phyloP scores from a whole-genome alignment of 1,140 invertebrate genomes.

The Drosophila pachea region DNA sequence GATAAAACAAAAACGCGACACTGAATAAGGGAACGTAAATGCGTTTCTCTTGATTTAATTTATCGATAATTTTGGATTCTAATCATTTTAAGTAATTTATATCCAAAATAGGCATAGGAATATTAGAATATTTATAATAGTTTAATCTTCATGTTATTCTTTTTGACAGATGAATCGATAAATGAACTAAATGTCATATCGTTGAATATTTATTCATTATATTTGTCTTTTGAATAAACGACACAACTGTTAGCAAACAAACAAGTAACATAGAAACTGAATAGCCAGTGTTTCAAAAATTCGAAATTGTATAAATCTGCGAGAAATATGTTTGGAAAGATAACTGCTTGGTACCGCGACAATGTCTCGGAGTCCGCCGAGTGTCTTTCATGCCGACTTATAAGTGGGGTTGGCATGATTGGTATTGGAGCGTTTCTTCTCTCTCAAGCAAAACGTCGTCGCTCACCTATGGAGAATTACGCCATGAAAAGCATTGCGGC shows the following conservation, averaged over 20 bases:
- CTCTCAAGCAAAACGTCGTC: constrained; percentile 52
- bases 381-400: constrained; percentile 55
- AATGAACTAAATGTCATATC: background rate
- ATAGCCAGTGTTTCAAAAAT: background rate
- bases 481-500: constrained; percentile 63
- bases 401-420: constrained; percentile 59
- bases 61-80: background rate
- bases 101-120: too few species aligned
- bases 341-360: constrained; percentile 54
- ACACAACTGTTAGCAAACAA: constrained; percentile 3
- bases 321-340: constrained; percentile 57
- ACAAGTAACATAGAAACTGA: constrained; percentile 3
- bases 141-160: too few species aligned
- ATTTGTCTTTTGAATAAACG: background rate
- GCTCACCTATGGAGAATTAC: constrained; percentile 40
- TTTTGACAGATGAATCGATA: too few species aligned
- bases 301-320: background rate
- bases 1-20: constrained; percentile 11
- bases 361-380: constrained; percentile 43
- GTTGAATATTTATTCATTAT: background rate
- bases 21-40: background rate
- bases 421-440: constrained; percentile 59
- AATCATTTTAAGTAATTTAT: too few species aligned
- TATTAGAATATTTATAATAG: too few species aligned
- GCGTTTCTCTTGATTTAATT: background rate